Evolutionary conservation across 2,888 invertebrate species (phyloP).

Genomic region (Microctonus aethiopoides): DNA sequence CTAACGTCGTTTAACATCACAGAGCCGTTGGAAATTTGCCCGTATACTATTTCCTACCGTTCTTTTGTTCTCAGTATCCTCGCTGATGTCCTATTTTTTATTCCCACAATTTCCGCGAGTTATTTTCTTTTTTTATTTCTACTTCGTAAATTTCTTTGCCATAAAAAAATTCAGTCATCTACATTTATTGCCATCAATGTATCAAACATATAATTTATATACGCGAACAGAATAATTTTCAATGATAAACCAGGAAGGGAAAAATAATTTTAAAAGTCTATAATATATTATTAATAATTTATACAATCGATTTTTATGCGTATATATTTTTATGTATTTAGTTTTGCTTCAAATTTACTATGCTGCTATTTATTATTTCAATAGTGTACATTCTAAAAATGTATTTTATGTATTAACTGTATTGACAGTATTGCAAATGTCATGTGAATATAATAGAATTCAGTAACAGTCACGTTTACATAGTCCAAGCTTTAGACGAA

Average conservation of each 20-base stretch:
- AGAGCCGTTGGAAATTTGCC: constrained; percentile 39
- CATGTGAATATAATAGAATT: background rate
- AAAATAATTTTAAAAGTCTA: no score
- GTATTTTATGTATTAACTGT: background rate
- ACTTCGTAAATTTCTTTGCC: background rate
- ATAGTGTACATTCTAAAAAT: background rate
- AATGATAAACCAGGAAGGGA: no score
- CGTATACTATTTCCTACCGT: constrained; percentile 14
- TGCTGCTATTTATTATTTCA: background rate
- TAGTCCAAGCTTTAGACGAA: constrained; percentile 1
- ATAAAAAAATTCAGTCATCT: background rate
- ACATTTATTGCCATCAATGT: no score
- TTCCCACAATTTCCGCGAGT: no score
- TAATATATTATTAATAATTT: no score
- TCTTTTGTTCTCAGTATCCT: constrained; percentile 11
- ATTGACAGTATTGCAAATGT: background rate
- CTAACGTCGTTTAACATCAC: constrained; percentile 54
- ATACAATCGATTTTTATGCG: no score
- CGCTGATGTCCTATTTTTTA: constrained; percentile 14
- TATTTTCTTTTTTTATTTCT: constrained; percentile 14
- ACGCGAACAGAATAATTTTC: no score
- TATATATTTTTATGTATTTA: no score
- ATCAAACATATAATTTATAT: no score
- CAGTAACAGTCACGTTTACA: background rate
- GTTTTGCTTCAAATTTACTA: no score